Evolutionary conservation across 2,113 vertebrate genomes (phyloP).

Genomic region (Leptocoma aspasia): DNA sequence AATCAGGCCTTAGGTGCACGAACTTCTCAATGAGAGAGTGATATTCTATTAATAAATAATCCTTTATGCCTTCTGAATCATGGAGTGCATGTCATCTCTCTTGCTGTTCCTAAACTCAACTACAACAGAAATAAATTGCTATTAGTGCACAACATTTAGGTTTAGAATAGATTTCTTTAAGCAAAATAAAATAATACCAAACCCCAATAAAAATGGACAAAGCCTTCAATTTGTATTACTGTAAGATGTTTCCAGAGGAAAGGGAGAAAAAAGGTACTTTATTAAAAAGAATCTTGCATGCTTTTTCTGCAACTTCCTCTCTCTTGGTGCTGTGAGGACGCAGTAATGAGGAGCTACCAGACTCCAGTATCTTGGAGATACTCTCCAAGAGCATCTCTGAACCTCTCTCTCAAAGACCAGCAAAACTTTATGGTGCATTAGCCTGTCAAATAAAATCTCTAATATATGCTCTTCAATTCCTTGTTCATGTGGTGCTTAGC

Average conservation of each 20-base stretch:
- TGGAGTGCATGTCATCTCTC: too few relatives aligned
- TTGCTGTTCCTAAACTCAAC: too few relatives aligned
- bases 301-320: not conserved
- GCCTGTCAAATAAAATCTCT: not conserved
- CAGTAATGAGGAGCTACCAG: not conserved
- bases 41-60: too few relatives aligned
- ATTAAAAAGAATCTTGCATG: not conserved
- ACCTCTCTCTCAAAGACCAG: not conserved
- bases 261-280: accelerated
- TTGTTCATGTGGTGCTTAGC: not conserved
- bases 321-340: not conserved
- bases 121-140: not conserved
- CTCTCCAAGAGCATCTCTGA: not conserved
- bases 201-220: not conserved
- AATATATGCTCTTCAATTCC: not conserved
- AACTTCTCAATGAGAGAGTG: too few relatives aligned
- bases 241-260: not conserved
- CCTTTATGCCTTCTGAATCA: too few relatives aligned
- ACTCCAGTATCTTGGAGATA: not conserved
- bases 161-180: not conserved
- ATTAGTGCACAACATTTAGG: accelerated
- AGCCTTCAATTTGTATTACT: not conserved
- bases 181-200: not conserved
- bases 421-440: not conserved
- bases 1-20: too few relatives aligned